Base-by-base conservation (phyloP, 2,888 invertebrate genomes). In the Platycheirus rosarum region DNA sequence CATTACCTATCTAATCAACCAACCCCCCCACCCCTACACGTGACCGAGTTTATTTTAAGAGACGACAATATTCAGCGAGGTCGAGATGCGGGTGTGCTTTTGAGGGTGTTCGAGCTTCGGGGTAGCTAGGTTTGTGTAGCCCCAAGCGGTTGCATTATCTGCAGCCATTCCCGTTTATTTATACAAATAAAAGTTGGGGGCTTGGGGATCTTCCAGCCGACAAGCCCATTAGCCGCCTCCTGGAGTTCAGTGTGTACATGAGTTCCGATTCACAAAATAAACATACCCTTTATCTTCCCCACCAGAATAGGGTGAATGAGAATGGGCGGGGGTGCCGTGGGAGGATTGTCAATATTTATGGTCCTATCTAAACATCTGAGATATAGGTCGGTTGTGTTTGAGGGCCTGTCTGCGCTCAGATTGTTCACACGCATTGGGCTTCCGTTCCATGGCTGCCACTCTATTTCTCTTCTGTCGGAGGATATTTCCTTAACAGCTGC, bases 91-190 rank as follows among this genome's bases (percentile, higher is more conserved):
- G 32, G 20, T 55, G 32, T 20, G 29, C 1, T 11, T 7, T 5
- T 51, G 9, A 20, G 51, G 51, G n/a, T 9, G 48, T 6, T 23
- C 3, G 29, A 8, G n/a, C n/a, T n/a, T n/a, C n/a, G n/a, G n/a
- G n/a, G n/a, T n/a, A n/a, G n/a, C n/a, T n/a, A n/a, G n/a, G n/a
- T n/a, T 57, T 26, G 68, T 63, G 60, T 63, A n/a, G n/a, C n/a
- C n/a, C n/a, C n/a, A n/a, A n/a, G 29, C 49, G 65, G 75, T 70
- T 75, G 65, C 75, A 80, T 75, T 80, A 80, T 80, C 79, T 70
- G 69, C 57, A 51, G 16, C 57, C 57, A 69, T 75, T 74, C 75
- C 46, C 42, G 57, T 11, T 53, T n/a, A 53, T 53, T 4, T 2
- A 68, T 14, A 62, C 37, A 70, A 63, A 62, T 37, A 69, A 55